Conservation (phyloP, 2,888 invertebrate genomes). For the Sussaba pulchella region DNA sequence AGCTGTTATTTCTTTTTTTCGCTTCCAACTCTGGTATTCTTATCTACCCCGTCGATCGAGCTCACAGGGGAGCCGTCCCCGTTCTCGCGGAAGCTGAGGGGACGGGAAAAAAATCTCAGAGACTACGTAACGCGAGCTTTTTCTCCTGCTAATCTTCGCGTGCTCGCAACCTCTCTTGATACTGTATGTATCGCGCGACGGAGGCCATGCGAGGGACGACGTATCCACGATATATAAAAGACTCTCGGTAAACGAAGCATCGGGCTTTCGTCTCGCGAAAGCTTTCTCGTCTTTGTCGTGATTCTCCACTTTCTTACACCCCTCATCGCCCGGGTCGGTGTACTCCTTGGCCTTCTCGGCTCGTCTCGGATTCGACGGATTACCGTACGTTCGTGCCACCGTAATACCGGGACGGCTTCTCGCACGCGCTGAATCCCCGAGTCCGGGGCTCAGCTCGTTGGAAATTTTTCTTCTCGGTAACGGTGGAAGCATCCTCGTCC, state of each 20-base stretch:
- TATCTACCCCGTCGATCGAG: slow-evolving; percentile 44
- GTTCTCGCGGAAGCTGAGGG: slow-evolving; percentile 12
- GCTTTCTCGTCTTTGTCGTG: slow-evolving; percentile 4
- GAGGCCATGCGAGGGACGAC: slow-evolving; percentile 34
- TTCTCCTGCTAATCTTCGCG: slow-evolving; percentile 7
- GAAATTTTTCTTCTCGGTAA: slow-evolving; percentile 32
- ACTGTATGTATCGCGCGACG: slow-evolving; percentile 24
- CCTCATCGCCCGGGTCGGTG: slow-evolving; percentile 24
- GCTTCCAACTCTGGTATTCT: slow-evolving; percentile 39
- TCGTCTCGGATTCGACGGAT: slow-evolving; percentile 41
- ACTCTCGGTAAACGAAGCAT: slow-evolving; percentile 42
- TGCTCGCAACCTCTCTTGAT: background rate
- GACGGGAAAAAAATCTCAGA: slow-evolving; percentile 33
- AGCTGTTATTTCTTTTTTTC: slow-evolving; percentile 16
- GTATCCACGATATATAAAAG: slow-evolving; percentile 51
- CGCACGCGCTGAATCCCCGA: slow-evolving; percentile 52
- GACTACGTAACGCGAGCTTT: slow-evolving; percentile 16
- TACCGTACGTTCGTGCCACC: slow-evolving; percentile 65
- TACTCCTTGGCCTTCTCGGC: slow-evolving; percentile 7
- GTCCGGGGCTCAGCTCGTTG: slow-evolving; percentile 49
- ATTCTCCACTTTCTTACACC: slow-evolving; percentile 12
- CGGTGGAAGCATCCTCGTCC: slow-evolving; percentile 9
- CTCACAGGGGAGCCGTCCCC: slow-evolving; percentile 37
- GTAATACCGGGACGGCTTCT: slow-evolving; percentile 59
- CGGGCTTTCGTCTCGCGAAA: slow-evolving; percentile 19